Conservation (phyloP, 1,140 invertebrate genomes). For the Orius laevigatus region DNA sequence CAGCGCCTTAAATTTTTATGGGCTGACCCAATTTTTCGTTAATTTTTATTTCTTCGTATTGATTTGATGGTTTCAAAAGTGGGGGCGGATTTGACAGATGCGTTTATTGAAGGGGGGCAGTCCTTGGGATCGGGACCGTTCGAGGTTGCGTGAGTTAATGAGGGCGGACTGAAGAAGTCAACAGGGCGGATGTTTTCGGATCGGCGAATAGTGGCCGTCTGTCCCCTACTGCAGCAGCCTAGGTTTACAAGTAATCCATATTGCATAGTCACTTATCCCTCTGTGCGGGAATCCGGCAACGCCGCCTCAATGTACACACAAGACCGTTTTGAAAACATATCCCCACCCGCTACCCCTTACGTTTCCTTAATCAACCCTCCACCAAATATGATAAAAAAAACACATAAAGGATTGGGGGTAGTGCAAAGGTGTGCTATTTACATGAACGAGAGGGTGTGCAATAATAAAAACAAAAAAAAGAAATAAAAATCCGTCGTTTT, state of each 20-base stretch:
- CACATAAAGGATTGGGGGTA: slow-evolving; percentile 7
- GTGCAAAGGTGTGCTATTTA: slow-evolving; percentile 14
- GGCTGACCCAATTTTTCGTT: too few relatives aligned
- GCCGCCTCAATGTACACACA: slow-evolving; percentile 12
- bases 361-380: slow-evolving; percentile 1
- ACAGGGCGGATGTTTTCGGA: slow-evolving; percentile 5
- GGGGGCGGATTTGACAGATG: too few relatives aligned
- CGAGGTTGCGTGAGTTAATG: not conserved
- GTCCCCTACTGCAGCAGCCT: slow-evolving; percentile 9
- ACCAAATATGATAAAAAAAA: slow-evolving; percentile 5
- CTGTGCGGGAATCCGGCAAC: slow-evolving; percentile 4
- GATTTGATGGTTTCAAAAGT: too few relatives aligned
- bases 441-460: slow-evolving; percentile 9
- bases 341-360: not conserved
- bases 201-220: slow-evolving; percentile 1
- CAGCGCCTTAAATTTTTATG: too few relatives aligned
- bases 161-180: slow-evolving; percentile 1
- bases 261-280: slow-evolving; percentile 13
- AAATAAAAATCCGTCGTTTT: slow-evolving; percentile 6
- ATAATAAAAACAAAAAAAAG: slow-evolving; percentile 7
- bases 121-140: too few relatives aligned
- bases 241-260: slow-evolving; percentile 13
- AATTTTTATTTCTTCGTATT: too few relatives aligned
- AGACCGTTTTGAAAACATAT: slow-evolving; percentile 16
- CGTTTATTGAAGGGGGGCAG: too few relatives aligned